These are phyloP conservation scores for Remorina albescens DNA, from an alignment of 2,797 vertebrate species.

Conservation along the genomic window DNA sequence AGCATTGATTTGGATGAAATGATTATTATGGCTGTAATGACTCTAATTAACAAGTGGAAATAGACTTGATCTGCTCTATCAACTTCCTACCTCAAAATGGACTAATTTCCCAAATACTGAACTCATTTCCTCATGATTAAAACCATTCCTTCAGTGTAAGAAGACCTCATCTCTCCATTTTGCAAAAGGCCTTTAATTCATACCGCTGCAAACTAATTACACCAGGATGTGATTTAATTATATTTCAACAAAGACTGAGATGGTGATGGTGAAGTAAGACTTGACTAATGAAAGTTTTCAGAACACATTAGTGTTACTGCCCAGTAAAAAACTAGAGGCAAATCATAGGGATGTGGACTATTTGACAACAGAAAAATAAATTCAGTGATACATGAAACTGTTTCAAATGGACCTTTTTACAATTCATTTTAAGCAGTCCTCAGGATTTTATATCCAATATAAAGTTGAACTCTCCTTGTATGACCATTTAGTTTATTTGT, in stretches of 20 bases:
- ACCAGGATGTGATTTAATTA: constrained; percentile 39
- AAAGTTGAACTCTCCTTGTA: neutral
- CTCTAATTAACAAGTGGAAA: constrained; percentile 42
- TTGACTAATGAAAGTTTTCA: neutral
- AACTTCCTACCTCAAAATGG: constrained; percentile 23
- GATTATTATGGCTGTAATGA: constrained; percentile 39
- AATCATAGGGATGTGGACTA: neutral
- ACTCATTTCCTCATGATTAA: constrained; percentile 42
- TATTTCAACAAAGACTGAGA: constrained; percentile 18
- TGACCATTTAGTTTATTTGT: neutral
- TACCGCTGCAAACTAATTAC: constrained; percentile 15
- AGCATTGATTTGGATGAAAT: constrained; percentile 32
- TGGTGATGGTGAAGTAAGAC: constrained; percentile 1
- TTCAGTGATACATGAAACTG: neutral
- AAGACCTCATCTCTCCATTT: constrained; percentile 20
- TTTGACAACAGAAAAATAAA: neutral
- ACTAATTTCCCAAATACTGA: constrained; percentile 42
- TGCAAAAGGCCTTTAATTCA: constrained; percentile 12
- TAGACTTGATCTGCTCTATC: constrained; percentile 16
- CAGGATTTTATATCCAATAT: neutral
- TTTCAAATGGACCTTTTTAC: neutral
- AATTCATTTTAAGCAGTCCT: neutral
- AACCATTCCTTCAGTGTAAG: constrained; percentile 6
- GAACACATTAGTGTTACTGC: neutral
- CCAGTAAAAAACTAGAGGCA: neutral